Evolutionary conservation across 2,888 invertebrate species (phyloP).

Genomic region (Folsomia candida): DNA sequence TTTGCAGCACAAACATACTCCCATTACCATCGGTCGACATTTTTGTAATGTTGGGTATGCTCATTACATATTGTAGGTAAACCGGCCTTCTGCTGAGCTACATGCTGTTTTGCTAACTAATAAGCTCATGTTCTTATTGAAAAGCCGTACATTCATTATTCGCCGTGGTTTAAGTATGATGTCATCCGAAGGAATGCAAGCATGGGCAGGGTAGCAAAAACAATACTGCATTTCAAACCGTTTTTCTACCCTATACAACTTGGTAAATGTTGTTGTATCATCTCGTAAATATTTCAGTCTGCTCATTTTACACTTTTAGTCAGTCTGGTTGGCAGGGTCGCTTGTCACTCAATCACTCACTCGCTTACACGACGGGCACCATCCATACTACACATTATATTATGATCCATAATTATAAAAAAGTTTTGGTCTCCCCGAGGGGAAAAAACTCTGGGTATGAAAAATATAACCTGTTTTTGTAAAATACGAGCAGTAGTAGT

Average conservation of each 20-base stretch:
- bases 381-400: too few relatives aligned
- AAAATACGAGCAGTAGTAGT: too few relatives aligned
- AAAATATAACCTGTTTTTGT: too few relatives aligned
- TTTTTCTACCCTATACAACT: background rate
- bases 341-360: too few relatives aligned
- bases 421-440: too few relatives aligned
- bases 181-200: conserved; percentile 43
- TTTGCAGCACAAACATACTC: background rate
- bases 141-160: background rate
- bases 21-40: background rate
- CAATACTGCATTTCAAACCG: background rate
- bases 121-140: too few relatives aligned
- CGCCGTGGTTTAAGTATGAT: conserved; percentile 42
- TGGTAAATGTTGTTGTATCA: background rate
- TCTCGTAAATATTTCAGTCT: background rate
- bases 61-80: background rate
- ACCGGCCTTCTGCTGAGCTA: background rate
- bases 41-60: background rate
- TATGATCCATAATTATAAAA: too few relatives aligned
- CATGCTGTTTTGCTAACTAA: too few relatives aligned
- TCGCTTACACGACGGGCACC: too few relatives aligned
- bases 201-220: background rate
- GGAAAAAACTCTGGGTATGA: too few relatives aligned
- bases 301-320: background rate
- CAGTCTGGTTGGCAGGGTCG: too few relatives aligned